Evolutionary conservation across 2,113 vertebrate genomes (phyloP).

Genomic region (Opisthocomus hoazin): DNA sequence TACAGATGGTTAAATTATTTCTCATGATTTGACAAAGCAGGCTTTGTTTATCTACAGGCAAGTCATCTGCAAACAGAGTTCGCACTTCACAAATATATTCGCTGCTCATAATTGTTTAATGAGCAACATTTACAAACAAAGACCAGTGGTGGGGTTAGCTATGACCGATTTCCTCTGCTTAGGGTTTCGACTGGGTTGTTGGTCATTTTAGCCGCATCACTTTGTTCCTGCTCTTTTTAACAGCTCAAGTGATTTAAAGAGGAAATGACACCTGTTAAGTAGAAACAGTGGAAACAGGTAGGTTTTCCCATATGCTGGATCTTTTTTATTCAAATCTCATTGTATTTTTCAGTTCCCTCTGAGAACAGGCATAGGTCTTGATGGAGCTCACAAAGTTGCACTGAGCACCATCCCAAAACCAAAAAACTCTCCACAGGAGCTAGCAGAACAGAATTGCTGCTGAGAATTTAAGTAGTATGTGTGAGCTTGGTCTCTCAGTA

Average conservation of each 20-base stretch:
- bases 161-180: background rate
- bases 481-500: background rate
- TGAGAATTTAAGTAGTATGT: background rate
- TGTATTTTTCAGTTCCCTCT: background rate
- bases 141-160: background rate
- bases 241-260: background rate
- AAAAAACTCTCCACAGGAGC: background rate
- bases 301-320: background rate
- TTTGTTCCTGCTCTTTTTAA: background rate
- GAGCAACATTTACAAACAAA: background rate
- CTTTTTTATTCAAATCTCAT: background rate
- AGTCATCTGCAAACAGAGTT: conserved; percentile 25
- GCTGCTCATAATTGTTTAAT: conserved; percentile 21
- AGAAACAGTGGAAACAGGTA: background rate
- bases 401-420: background rate
- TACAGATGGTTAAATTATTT: conserved; percentile 20
- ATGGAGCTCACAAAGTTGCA: background rate
- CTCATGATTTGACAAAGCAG: background rate
- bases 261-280: background rate
- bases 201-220: background rate
- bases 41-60: background rate
- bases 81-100: background rate
- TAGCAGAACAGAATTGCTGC: background rate
- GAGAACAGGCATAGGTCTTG: background rate
- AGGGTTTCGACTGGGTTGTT: background rate